These are phyloP conservation scores for rat (Rattus norvegicus) DNA, from an alignment of 2,113 vertebrate species.

Conservation along the genomic window GRCr8 NC_086022.1:129813501-129814000, in stretches of 20 bases:
- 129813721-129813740: background rate
- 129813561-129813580: background rate
- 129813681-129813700: background rate
- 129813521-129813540: background rate
- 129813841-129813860: background rate
- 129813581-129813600: background rate
- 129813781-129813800: background rate
- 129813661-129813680: background rate
- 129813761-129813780: background rate
- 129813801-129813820: background rate
- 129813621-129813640: background rate
- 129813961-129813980: constrained; percentile 1
- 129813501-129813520: background rate
- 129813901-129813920: background rate
- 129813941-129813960: background rate
- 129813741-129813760: background rate
- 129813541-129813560: background rate
- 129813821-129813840: background rate
- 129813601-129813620: background rate
- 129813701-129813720: background rate
- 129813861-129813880: background rate
- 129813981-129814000: constrained; percentile 24
- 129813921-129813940: background rate
- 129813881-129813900: background rate
- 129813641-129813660: background rate